Evolutionary conservation across 1,140 invertebrate species (phyloP).

Genomic region (Lethrus apterus): DNA sequence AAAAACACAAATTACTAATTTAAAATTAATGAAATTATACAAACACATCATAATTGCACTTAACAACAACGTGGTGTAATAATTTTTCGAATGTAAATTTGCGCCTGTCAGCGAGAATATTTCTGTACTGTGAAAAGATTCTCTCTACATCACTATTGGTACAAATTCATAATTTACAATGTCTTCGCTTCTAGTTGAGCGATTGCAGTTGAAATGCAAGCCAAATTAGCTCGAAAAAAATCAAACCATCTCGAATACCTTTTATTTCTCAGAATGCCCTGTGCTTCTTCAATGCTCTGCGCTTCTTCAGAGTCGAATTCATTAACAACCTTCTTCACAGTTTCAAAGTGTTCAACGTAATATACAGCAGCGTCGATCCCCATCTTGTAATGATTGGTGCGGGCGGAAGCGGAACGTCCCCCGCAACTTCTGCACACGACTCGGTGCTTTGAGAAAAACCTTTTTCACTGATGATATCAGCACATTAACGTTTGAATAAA

Average conservation of each 20-base stretch:
- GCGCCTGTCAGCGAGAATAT: too few species aligned
- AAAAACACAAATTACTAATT: too few species aligned
- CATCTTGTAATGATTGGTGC: slow-evolving; percentile 6
- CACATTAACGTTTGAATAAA: slow-evolving; percentile 27
- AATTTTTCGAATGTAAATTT: too few species aligned
- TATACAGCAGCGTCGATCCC: background rate
- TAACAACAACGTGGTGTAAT: too few species aligned
- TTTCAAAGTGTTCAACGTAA: slow-evolving; percentile 2
- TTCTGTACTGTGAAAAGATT: too few species aligned
- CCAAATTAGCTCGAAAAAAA: slow-evolving; percentile 11
- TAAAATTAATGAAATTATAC: too few species aligned
- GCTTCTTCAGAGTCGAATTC: slow-evolving; percentile 6
- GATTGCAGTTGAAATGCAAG: slow-evolving; percentile 6
- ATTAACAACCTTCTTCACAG: slow-evolving; percentile 7
- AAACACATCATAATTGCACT: too few species aligned
- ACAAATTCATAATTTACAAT: too few species aligned
- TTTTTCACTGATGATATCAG: slow-evolving; percentile 11
- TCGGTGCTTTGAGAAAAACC: slow-evolving; percentile 14
- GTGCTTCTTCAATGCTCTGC: slow-evolving; percentile 10
- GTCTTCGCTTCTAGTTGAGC: slow-evolving; percentile 6
- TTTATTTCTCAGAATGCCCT: slow-evolving; percentile 3
- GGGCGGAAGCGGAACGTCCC: slow-evolving; percentile 3
- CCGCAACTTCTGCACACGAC: slow-evolving; percentile 6
- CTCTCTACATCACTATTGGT: too few species aligned
- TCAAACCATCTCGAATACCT: slow-evolving; percentile 7